Percentiles rank a stretch among this genome's conserved stretches.
Evolutionary conservation across 2,113 vertebrate species (phyloP).

Genomic region (Piaya cayana): DNA sequence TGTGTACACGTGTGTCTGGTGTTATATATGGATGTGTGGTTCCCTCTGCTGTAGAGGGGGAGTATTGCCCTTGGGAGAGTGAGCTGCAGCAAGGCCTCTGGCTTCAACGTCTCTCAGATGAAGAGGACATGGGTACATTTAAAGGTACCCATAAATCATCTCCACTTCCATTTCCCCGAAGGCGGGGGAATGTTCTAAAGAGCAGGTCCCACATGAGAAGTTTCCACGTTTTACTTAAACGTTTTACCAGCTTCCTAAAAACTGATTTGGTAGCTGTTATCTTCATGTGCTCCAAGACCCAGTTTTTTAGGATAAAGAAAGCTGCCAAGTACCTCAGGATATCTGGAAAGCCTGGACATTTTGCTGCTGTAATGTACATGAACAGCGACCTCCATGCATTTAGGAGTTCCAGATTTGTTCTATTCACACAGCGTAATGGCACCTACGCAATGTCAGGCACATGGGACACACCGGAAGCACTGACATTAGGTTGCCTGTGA

Average conservation of each 20-base stretch:
- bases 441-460: background rate
- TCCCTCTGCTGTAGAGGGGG: constrained; percentile 92
- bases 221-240: background rate
- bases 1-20: constrained; percentile 43
- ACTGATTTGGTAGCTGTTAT: background rate
- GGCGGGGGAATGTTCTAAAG: constrained; percentile 11
- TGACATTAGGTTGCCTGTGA: background rate
- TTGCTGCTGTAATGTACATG: background rate
- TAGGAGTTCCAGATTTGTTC: background rate
- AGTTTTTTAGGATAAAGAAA: background rate
- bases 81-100: constrained; percentile 90
- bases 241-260: background rate
- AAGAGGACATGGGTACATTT: constrained; percentile 90
- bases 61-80: constrained; percentile 92
- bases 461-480: background rate
- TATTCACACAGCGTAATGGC: background rate
- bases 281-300: background rate
- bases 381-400: background rate
- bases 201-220: constrained; percentile 70
- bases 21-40: constrained; percentile 73
- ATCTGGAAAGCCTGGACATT: background rate
- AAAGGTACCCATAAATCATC: constrained; percentile 83
- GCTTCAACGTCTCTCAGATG: constrained; percentile 86
- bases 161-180: background rate
- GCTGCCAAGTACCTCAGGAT: background rate